Evolutionary conservation across 2,888 invertebrate species (phyloP), one percentile per base, ranked within the genome.

Genomic region (Heliconius sara): DNA sequence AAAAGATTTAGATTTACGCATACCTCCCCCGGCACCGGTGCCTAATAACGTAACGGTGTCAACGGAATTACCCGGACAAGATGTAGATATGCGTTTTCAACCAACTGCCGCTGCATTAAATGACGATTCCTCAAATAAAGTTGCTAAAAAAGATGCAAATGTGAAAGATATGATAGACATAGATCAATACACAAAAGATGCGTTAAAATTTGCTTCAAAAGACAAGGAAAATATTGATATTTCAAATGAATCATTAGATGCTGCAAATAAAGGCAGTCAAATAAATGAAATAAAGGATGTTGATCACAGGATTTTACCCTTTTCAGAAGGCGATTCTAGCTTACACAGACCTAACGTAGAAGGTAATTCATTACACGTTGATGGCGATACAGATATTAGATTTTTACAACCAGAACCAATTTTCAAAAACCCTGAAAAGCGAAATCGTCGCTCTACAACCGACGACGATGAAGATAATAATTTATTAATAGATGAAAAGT

Each of bases 391-490:
- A n/a, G 95, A 95, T 85, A 94, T 94, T 80, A 87, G 95, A 80
- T 93, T 95, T 86, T 87, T 94, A 66, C 93, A 93, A 85, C 93
- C 95, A n/a, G 94, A 93, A 81, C 91, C 91, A n/a, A 87, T 94
- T 82, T 94, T 92, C 82, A 94, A 93, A 89, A 94, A 91, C 87
- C 88, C 93, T 63, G 93, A 93, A 84, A 95, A 94, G 86, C 88
- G 92, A 83, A 90, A 93, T 85, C 92, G 95, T 71, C 93, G 93
- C 2, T 95, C 95, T 47, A 95, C 95, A 75, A 96, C 95, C 78
- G 96, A 96, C 84, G 95, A 96, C 77, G 96, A 96, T 81, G 96
- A 96, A 86, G 96, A 96, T 83, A 96, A 96, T 79, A 96, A 96
- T 88, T 90, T 96, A 84, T 90, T 94, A 81, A 96, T 96, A 81